phyloP scores from a whole-genome alignment of 2,888 invertebrate species.

The Leucozona laternaria region DNA sequence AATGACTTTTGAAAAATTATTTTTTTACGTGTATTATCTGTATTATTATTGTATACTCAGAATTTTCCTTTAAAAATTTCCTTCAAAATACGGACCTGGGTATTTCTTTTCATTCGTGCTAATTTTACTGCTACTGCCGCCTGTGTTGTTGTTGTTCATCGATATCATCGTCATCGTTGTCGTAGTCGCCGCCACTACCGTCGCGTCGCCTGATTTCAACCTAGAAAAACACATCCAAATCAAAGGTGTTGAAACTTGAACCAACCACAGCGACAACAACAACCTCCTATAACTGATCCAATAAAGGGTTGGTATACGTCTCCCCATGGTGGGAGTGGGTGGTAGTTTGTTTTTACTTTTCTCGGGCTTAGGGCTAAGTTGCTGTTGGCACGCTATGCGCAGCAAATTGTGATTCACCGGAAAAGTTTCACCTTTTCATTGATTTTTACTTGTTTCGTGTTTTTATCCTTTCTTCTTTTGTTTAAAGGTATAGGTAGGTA shows the following conservation, averaged over 20 bases:
- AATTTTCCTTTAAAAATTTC: neutral
- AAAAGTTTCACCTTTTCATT: constrained; percentile 75
- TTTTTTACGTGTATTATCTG: too few relatives aligned
- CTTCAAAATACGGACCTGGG: neutral
- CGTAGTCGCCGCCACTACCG: constrained; percentile 3
- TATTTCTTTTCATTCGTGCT: neutral
- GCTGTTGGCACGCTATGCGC: constrained; percentile 67
- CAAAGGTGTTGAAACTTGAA: constrained; percentile 57
- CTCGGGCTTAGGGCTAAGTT: constrained; percentile 46
- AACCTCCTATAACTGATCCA: neutral
- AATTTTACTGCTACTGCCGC: neutral
- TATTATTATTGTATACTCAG: too few relatives aligned
- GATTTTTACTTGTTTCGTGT: constrained; percentile 51
- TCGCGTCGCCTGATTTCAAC: constrained; percentile 46
- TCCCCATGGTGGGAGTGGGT: constrained; percentile 25
- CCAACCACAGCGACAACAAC: constrained; percentile 6
- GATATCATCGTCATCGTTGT: constrained; percentile 45
- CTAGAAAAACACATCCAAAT: constrained; percentile 49
- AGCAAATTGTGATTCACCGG: constrained; percentile 71
- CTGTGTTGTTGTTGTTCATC: constrained; percentile 33
- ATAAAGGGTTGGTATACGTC: constrained; percentile 66
- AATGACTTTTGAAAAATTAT: too few relatives aligned
- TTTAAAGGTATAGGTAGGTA: neutral
- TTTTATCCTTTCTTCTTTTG: constrained; percentile 7
- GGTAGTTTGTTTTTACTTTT: neutral